Percentiles rank a stretch among this genome's conserved stretches.
phyloP scores from a whole-genome alignment of 1,140 invertebrate genomes.

The Phymorhynchus buccinoides region DNA sequence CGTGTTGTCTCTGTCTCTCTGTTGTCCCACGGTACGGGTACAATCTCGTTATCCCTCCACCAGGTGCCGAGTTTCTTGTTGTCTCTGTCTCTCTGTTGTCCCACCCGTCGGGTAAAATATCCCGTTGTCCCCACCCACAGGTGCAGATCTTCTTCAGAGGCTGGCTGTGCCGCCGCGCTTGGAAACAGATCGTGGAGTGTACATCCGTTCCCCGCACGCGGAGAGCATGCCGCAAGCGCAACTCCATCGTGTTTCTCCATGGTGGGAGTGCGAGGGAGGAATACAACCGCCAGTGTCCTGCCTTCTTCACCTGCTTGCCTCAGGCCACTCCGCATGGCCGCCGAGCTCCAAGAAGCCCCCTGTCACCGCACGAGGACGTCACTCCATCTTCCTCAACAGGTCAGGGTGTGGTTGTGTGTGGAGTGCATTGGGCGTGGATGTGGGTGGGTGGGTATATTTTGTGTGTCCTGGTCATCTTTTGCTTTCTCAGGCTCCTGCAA shows the following conservation, averaged over 20 bases:
- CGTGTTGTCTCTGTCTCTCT: too few species aligned
- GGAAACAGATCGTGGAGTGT: slow-evolving; percentile 97
- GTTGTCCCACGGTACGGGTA: too few species aligned
- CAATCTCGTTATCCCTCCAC: too few species aligned
- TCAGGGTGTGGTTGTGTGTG: slow-evolving; percentile 51
- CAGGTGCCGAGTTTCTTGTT: too few species aligned
- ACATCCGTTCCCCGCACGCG: slow-evolving; percentile 94
- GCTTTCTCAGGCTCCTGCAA: slow-evolving; percentile 91
- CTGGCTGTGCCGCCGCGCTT: slow-evolving; percentile 92
- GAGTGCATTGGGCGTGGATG: too few species aligned
- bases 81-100: too few species aligned
- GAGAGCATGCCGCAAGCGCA: slow-evolving; percentile 93
- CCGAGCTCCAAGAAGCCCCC: slow-evolving; percentile 93
- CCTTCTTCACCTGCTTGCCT: slow-evolving; percentile 92
- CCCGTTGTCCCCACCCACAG: slow-evolving; percentile 62
- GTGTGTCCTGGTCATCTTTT: slow-evolving; percentile 91
- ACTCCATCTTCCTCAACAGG: slow-evolving; percentile 94
- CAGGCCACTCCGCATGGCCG: slow-evolving; percentile 92
- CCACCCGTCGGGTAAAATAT: too few species aligned
- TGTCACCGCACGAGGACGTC: slow-evolving; percentile 93
- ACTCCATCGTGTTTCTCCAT: slow-evolving; percentile 88
- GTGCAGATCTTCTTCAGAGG: slow-evolving; percentile 94
- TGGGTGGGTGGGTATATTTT: too few species aligned
- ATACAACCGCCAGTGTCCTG: slow-evolving; percentile 92
- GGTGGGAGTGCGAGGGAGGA: slow-evolving; percentile 77